A percentile compares a stretch with the other conserved stretches of the same genome.
Conservation (phyloP, 2,888 invertebrate species). For the Zygogramma bicolorata region DNA sequence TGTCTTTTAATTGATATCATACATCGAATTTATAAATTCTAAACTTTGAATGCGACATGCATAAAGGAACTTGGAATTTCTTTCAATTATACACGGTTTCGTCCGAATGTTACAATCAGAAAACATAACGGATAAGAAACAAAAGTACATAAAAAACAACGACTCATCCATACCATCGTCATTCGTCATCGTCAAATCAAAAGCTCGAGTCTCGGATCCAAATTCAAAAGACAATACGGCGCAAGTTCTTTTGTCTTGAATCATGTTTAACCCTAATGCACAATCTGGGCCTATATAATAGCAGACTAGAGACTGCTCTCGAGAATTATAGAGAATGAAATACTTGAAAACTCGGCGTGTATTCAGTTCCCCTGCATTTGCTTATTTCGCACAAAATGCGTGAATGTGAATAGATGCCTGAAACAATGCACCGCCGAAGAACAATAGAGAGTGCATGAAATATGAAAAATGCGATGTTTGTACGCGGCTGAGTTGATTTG, state of each 20-base stretch:
- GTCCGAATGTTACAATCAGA: too few species aligned
- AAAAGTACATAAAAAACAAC: neutral
- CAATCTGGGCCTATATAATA: slow-evolving; percentile 48
- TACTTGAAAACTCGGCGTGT: slow-evolving; percentile 41
- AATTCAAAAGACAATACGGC: slow-evolving; percentile 55
- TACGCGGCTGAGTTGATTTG: slow-evolving; percentile 2
- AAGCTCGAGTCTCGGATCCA: slow-evolving; percentile 34
- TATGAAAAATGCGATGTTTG: slow-evolving; percentile 3
- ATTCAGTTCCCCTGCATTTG: slow-evolving; percentile 42
- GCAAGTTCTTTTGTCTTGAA: slow-evolving; percentile 56
- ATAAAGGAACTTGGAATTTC: neutral
- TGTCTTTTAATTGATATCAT: too few species aligned
- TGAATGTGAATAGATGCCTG: slow-evolving; percentile 51
- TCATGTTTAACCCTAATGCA: slow-evolving; percentile 60
- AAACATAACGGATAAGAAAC: too few species aligned
- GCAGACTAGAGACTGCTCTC: slow-evolving; percentile 36
- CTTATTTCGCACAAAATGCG: slow-evolving; percentile 60
- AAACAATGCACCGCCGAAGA: slow-evolving; percentile 53
- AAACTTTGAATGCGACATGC: neutral
- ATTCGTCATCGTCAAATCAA: slow-evolving; percentile 32
- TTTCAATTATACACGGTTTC: neutral
- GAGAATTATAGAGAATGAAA: slow-evolving; percentile 41
- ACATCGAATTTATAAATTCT: too few species aligned
- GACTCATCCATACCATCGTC: slow-evolving; percentile 22
- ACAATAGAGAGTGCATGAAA: slow-evolving; percentile 56